Percentiles rank a stretch among this genome's conserved stretches.
Conservation (phyloP, 2,113 vertebrate genomes). For the Clarias macrocephalus region DNA sequence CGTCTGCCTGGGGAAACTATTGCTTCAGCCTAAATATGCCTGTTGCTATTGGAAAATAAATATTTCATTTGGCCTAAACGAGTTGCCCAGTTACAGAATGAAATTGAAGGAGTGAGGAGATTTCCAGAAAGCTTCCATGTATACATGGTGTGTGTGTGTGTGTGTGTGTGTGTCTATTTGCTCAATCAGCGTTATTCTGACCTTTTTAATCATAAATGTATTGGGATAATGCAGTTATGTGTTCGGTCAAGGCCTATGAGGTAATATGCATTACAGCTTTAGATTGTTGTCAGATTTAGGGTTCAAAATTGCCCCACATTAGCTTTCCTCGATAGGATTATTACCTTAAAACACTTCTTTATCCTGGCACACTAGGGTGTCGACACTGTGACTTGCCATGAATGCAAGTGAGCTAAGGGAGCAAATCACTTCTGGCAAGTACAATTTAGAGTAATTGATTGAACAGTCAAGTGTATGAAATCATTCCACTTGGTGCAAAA, state of each 20-base stretch:
- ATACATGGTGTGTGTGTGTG: conserved; percentile 1
- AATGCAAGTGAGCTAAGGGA: neutral
- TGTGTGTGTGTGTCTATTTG: conserved; percentile 5
- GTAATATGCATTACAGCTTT: neutral
- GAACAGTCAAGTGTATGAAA: neutral
- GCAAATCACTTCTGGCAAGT: neutral
- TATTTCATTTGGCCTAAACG: conserved; percentile 60
- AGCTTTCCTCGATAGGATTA: no score
- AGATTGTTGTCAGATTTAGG: neutral
- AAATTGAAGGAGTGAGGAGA: conserved; percentile 45
- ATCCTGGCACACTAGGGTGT: neutral
- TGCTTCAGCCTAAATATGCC: conserved; percentile 56
- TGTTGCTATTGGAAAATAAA: conserved; percentile 59
- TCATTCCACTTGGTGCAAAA: neutral
- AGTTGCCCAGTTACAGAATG: conserved; percentile 46
- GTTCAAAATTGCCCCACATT: neutral
- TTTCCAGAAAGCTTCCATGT: conserved; percentile 34
- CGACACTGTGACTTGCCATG: neutral
- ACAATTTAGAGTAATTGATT: neutral
- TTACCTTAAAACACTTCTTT: neutral
- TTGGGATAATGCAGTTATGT: neutral
- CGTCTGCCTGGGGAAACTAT: conserved; percentile 51
- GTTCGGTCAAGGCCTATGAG: neutral
- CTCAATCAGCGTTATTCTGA: neutral
- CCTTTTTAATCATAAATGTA: neutral